Evolutionary conservation across 2,888 invertebrate genomes (phyloP).

Genomic region (Eledone cirrhosa): DNA sequence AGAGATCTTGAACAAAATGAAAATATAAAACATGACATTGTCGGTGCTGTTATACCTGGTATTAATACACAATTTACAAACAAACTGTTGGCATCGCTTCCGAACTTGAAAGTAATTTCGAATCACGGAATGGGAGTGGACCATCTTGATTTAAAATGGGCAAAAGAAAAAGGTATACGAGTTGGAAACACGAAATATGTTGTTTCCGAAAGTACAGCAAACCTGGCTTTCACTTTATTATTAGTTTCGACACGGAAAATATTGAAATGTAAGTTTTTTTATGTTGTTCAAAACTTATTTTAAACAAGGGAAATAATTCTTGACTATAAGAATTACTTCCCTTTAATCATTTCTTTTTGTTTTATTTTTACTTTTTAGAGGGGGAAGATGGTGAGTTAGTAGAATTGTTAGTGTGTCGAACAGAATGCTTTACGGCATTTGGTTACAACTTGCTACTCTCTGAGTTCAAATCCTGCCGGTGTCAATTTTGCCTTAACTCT

Average conservation of each 20-base stretch:
- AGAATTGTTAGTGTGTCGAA: too few species aligned
- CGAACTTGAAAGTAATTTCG: conserved; percentile 10
- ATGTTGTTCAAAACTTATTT: background rate
- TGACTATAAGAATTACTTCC: too few species aligned
- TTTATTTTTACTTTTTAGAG: background rate
- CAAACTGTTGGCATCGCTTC: background rate
- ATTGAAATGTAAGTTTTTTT: background rate
- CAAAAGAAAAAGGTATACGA: background rate
- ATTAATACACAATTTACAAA: background rate
- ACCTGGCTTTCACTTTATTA: background rate
- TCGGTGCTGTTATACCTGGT: background rate
- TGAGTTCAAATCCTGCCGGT: too few species aligned
- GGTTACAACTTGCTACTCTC: too few species aligned
- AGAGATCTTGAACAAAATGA: background rate
- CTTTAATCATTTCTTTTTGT: background rate
- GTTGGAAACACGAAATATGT: background rate
- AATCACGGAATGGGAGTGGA: conserved; percentile 3
- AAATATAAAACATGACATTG: background rate
- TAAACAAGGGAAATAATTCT: background rate
- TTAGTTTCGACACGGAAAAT: background rate
- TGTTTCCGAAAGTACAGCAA: background rate
- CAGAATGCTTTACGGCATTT: too few species aligned
- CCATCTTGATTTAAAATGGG: background rate
- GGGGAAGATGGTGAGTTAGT: too few species aligned
- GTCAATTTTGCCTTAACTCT: too few species aligned